Evolutionary conservation across 2,113 vertebrate genomes (phyloP).

Genomic region (Strix aluco): DNA sequence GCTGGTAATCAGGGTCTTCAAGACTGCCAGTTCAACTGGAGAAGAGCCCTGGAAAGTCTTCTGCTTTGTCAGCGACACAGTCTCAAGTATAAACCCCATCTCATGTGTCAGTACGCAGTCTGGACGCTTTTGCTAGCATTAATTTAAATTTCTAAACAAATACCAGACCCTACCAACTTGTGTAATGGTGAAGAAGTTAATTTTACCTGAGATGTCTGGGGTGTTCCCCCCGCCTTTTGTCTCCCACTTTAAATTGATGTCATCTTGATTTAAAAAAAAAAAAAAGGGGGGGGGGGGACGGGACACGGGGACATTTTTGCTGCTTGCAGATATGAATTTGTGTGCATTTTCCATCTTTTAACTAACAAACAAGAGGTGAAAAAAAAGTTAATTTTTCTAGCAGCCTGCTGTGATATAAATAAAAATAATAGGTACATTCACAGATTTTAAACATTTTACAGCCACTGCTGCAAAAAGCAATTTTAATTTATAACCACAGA

Average conservation of each 20-base stretch:
- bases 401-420: conserved; percentile 58
- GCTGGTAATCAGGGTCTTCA: not conserved
- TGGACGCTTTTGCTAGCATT: not conserved
- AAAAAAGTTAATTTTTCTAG: conserved; percentile 45
- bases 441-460: conserved; percentile 56
- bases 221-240: not conserved
- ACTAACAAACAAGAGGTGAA: conserved; percentile 7
- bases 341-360: conserved; percentile 51
- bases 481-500: conserved; percentile 61
- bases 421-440: conserved; percentile 68
- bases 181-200: not conserved
- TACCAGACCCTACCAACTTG: not conserved
- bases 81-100: not conserved
- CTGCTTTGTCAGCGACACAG: not conserved
- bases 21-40: not conserved
- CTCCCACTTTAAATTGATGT: not conserved
- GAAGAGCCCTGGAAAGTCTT: conserved; percentile 9
- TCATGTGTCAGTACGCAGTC: not conserved
- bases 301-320: not conserved
- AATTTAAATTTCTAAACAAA: conserved; percentile 27
- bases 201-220: not conserved
- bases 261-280: not conserved
- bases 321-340: conserved; percentile 19
- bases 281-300: accelerated
- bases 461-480: conserved; percentile 58